phyloP scores from a whole-genome alignment of 2,113 vertebrate genomes.

The Nesogale talazaci region DNA sequence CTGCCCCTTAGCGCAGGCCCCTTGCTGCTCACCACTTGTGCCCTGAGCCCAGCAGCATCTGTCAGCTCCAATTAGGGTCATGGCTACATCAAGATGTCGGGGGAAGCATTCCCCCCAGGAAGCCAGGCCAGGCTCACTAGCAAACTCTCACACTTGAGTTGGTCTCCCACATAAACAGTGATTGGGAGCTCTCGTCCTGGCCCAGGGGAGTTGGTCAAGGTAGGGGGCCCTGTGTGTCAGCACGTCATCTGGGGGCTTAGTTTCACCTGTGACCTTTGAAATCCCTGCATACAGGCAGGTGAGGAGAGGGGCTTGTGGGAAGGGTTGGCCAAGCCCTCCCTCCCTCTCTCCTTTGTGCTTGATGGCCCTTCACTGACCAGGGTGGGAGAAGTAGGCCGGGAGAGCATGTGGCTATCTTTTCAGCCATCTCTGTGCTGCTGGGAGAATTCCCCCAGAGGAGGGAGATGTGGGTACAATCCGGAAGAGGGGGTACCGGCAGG shows the following conservation, averaged over 20 bases:
- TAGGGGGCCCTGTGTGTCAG: too few species aligned
- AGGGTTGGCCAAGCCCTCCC: neutral
- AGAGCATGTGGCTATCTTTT: accelerated
- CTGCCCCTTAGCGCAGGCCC: neutral
- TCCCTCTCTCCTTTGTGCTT: accelerated
- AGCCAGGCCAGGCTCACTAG: too few species aligned
- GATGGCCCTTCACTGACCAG: too few species aligned
- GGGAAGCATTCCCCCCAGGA: accelerated
- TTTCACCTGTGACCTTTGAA: accelerated
- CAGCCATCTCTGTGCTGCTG: neutral
- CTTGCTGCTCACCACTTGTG: neutral
- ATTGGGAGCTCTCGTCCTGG: accelerated
- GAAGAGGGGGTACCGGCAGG: too few species aligned
- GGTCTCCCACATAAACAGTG: accelerated
- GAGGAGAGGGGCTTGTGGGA: neutral
- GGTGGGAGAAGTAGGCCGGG: neutral
- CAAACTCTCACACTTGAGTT: accelerated
- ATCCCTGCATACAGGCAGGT: neutral
- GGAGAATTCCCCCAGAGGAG: neutral
- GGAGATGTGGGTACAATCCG: neutral
- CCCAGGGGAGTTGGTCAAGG: too few species aligned
- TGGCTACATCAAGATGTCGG: accelerated
- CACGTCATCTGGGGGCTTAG: neutral
- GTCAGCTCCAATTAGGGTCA: too few species aligned
- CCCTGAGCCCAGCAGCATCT: too few species aligned